phyloP scores from a whole-genome alignment of 2,113 vertebrate species.

The Pteruthius melanotis region DNA sequence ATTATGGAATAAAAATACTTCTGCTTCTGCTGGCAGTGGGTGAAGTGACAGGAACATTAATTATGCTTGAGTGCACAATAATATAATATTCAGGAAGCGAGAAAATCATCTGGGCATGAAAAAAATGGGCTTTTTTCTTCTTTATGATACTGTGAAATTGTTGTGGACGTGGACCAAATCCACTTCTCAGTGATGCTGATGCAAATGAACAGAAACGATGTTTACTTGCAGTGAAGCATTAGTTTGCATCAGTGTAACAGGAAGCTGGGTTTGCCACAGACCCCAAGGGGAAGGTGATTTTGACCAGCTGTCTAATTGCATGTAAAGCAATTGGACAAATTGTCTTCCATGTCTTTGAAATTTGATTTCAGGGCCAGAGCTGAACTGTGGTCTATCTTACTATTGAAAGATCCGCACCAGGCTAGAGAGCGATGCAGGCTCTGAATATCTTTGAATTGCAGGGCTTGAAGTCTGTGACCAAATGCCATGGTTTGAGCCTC shows the following conservation, averaged over 20 bases:
- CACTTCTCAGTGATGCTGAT: background rate
- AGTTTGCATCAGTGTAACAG: background rate
- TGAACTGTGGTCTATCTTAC: background rate
- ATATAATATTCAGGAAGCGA: constrained; percentile 16
- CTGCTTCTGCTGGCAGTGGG: background rate
- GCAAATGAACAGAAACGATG: background rate
- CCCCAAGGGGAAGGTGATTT: background rate
- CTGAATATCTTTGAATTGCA: background rate
- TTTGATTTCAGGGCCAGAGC: background rate
- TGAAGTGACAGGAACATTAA: constrained; percentile 21
- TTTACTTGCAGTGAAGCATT: background rate
- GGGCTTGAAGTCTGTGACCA: background rate
- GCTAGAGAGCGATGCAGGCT: background rate
- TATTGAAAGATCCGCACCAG: background rate
- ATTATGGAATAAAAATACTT: constrained; percentile 50
- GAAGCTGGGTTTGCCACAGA: background rate
- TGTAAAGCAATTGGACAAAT: background rate
- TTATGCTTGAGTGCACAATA: constrained; percentile 4
- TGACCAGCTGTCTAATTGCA: background rate
- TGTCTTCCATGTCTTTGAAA: background rate
- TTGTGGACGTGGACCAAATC: background rate
- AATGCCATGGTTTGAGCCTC: background rate
- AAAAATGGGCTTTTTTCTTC: background rate
- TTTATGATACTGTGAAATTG: background rate
- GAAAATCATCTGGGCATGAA: background rate